These are phyloP conservation scores for Anabas testudineus DNA, from an alignment of 2,797 vertebrate genomes.

Conservation along the genomic window DNA sequence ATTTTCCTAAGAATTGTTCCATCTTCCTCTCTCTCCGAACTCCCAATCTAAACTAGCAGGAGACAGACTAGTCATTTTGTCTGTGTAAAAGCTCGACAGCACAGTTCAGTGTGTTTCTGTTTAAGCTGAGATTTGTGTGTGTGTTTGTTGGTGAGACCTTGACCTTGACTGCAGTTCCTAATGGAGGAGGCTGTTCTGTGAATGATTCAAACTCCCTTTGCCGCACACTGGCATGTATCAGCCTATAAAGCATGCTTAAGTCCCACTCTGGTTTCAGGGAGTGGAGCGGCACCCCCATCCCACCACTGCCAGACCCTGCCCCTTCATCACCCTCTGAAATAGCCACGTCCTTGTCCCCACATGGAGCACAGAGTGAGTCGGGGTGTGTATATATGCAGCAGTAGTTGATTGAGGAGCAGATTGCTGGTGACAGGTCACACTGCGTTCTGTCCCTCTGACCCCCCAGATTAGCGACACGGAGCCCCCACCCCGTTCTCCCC, in stretches of 20 bases:
- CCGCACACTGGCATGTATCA: slow-evolving; percentile 80
- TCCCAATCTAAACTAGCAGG: slow-evolving; percentile 14
- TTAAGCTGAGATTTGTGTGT: slow-evolving; percentile 35
- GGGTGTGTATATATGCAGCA: slow-evolving; percentile 69
- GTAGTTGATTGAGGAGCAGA: slow-evolving; percentile 80
- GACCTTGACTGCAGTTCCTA: slow-evolving; percentile 84
- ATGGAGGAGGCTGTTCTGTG: slow-evolving; percentile 81
- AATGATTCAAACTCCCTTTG: slow-evolving; percentile 77
- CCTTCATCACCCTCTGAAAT: slow-evolving; percentile 84
- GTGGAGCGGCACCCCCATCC: slow-evolving; percentile 62
- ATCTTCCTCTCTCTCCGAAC: not conserved
- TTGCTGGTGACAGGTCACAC: slow-evolving; percentile 90
- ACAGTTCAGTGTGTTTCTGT: slow-evolving; percentile 27
- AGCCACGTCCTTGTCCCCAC: slow-evolving; percentile 85
- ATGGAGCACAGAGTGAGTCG: slow-evolving; percentile 60
- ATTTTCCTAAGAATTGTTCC: not conserved
- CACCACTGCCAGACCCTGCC: slow-evolving; percentile 47
- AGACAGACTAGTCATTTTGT: slow-evolving; percentile 33
- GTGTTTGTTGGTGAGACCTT: slow-evolving; percentile 63
- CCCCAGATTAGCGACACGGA: slow-evolving; percentile 87
- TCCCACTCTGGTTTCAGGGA: slow-evolving; percentile 85
- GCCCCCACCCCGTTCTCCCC: slow-evolving; percentile 59
- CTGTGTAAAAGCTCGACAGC: slow-evolving; percentile 42
- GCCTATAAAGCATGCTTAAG: slow-evolving; percentile 85
- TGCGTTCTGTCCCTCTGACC: slow-evolving; percentile 81